Percentiles rank a stretch among this genome's conserved stretches.
Evolutionary conservation across 2,113 vertebrate genomes (phyloP).

Genomic region (Podilymbus podiceps): DNA sequence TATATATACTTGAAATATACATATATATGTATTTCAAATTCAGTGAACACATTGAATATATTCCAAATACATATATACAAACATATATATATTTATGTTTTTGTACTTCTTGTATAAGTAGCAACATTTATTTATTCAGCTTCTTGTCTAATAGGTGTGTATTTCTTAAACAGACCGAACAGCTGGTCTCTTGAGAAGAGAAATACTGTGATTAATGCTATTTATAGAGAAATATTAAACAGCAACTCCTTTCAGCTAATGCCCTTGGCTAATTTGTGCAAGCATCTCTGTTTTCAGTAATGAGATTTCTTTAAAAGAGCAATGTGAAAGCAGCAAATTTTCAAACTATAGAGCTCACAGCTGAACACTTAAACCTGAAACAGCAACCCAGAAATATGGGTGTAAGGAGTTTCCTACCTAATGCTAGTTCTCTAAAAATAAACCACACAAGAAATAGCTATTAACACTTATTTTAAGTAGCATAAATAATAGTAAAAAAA

Average conservation of each 20-base stretch:
- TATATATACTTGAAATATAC: neutral
- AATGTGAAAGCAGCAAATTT: conserved; percentile 1
- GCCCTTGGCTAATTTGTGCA: conserved; percentile 23
- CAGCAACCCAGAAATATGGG: neutral
- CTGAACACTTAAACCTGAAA: neutral
- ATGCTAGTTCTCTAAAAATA: neutral
- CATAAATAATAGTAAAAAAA: neutral
- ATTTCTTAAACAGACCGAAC: conserved; percentile 26
- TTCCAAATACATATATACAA: neutral
- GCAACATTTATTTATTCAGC: neutral
- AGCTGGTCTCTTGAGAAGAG: conserved; percentile 24
- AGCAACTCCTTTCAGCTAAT: conserved; percentile 1
- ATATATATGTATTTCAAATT: neutral
- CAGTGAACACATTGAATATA: neutral
- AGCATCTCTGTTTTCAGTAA: conserved; percentile 12
- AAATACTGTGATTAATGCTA: conserved; percentile 19
- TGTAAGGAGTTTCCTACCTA: neutral
- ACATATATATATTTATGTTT: neutral
- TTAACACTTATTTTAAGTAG: neutral
- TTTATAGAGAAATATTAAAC: conserved; percentile 41
- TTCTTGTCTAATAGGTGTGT: neutral
- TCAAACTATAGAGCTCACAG: conserved; percentile 1
- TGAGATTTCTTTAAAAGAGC: conserved; percentile 8
- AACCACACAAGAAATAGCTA: neutral
- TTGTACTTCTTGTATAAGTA: neutral